Percentiles rank a stretch among this genome's conserved stretches.
phyloP scores from a whole-genome alignment of 2,888 invertebrate species.

The Pycnomerus fuliginosus region DNA sequence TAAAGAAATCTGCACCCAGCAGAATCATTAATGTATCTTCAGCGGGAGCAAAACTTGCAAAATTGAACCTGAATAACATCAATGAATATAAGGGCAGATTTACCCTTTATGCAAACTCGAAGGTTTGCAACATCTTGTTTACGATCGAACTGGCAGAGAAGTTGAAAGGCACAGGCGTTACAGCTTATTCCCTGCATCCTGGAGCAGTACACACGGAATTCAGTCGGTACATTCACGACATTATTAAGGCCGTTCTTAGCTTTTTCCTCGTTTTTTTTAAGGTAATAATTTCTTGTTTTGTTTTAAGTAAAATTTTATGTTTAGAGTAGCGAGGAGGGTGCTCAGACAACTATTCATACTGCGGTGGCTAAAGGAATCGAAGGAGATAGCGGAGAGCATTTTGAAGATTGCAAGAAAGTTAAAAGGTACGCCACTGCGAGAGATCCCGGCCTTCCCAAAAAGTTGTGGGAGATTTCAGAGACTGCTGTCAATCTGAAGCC shows the following conservation, averaged over 20 bases:
- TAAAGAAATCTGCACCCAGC: not conserved
- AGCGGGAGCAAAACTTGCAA: conserved; percentile 6
- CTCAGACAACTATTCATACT: no score
- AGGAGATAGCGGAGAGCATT: no score
- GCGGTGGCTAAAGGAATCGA: no score
- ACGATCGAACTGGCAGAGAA: conserved; percentile 26
- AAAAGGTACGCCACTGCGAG: conserved; percentile 21
- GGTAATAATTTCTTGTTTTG: conserved; percentile 10
- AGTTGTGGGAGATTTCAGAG: no score
- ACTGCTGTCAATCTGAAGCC: conserved; percentile 19
- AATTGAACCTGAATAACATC: conserved; percentile 19
- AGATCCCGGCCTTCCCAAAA: conserved; percentile 22
- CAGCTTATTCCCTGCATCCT: no score
- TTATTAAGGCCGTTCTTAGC: conserved; percentile 6
- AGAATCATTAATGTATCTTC: conserved; percentile 13
- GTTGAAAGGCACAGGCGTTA: conserved; percentile 24
- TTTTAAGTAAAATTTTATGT: conserved; percentile 1
- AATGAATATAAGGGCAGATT: conserved; percentile 2
- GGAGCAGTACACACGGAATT: conserved; percentile 27
- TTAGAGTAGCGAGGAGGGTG: no score
- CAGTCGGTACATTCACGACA: conserved; percentile 40
- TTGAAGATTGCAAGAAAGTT: conserved; percentile 31
- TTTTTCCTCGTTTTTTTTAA: conserved; percentile 22
- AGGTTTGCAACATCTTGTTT: conserved; percentile 28
- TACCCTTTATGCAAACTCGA: conserved; percentile 19